Evolutionary conservation across 2,113 vertebrate genomes (phyloP), one percentile per base, ranked within the genome.

Genomic region (Mungos mungo): DNA sequence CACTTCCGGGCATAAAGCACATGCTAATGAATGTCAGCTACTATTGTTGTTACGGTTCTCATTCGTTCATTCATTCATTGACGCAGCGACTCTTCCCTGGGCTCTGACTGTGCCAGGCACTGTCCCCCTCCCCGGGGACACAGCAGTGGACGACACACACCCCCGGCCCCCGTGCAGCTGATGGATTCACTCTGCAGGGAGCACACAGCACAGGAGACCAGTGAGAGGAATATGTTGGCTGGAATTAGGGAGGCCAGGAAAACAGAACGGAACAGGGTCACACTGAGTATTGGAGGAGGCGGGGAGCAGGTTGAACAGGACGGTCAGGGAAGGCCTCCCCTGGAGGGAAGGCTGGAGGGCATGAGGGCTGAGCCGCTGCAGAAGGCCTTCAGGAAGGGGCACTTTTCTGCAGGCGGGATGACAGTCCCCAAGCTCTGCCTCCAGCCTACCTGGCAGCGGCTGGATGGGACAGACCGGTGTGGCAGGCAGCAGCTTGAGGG

Each of bases 1-100:
- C 76, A 4, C 27, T 7, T 25, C 65, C 12, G 38, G 29, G 16
- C 12, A 1, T 27, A 47, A 21, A 74, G 52, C 38, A 3, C 4
- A 0, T 1, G 35, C n/a, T 45, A 10, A 6, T 31, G 57, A 47
- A 14, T 0, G 2, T 60, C 0, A 33, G 33, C 54, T 23, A 2
- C 77, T 65, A 2, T 41, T 21, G 2, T 16, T 27, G 4, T 63
- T 41, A 18, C 31, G 16, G 19, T 10, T 33, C 1, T 9, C 29
- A 19, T 27, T 57, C 38, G 0, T 47, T 11, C 88, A 13, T 23
- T 74, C 52, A 18, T 33, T 52, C n/a, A 18, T 19, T 57, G 29
- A 18, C 19, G 57, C 50, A 35, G 4, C 18, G 7, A 0, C 15
- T 7, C 0, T 14, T 31, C 38, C 38, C 41, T 19, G 81, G 9